Conservation (phyloP, 2,888 invertebrate genomes). For the Amaurobius ferox region DNA sequence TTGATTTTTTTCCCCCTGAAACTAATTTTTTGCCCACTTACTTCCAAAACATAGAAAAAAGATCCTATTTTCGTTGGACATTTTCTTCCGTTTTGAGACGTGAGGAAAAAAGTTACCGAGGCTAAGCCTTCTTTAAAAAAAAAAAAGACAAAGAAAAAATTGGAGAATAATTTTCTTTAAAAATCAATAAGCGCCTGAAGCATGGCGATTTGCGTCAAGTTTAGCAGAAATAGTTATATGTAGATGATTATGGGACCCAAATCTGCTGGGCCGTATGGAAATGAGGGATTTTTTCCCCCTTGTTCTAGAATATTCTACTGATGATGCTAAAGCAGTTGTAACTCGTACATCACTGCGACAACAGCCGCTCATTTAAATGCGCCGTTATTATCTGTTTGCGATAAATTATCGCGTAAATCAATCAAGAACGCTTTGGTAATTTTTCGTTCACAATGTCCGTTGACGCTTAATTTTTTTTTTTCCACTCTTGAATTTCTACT, state of each 20-base stretch:
- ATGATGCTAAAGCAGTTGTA: too few relatives aligned
- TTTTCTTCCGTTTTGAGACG: neutral
- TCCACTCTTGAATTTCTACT: too few relatives aligned
- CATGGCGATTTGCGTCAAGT: neutral
- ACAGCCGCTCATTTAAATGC: too few relatives aligned
- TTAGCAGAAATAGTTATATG: constrained; percentile 2
- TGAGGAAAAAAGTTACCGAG: neutral
- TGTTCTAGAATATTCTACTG: neutral
- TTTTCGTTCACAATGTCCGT: too few relatives aligned
- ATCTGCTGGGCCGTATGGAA: neutral
- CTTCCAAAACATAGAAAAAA: constrained; percentile 7
- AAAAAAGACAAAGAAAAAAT: neutral
- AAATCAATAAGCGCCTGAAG: neutral
- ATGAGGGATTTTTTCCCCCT: neutral
- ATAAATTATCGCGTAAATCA: neutral
- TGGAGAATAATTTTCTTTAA: neutral
- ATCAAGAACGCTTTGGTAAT: too few relatives aligned
- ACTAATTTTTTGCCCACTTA: constrained; percentile 9
- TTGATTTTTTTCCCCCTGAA: neutral
- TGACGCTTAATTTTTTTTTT: too few relatives aligned
- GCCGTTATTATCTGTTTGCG: neutral
- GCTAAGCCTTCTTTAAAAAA: neutral
- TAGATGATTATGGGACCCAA: neutral
- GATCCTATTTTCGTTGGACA: neutral
- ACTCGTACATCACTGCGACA: too few relatives aligned